phyloP scores from a whole-genome alignment of 2,113 vertebrate species.

The Monopterus albus region DNA sequence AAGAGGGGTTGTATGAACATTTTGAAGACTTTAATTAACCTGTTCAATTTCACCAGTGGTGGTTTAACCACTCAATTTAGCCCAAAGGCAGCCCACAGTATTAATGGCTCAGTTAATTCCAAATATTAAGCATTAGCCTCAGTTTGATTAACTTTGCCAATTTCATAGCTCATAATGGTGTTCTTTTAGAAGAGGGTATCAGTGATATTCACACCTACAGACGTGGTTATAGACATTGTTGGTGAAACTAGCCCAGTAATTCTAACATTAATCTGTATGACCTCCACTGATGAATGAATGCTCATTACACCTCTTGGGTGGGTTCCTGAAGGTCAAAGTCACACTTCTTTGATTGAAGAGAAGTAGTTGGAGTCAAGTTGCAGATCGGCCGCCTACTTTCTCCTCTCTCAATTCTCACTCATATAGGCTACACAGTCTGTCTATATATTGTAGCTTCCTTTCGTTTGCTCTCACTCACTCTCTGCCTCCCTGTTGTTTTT shows the following conservation, averaged over 20 bases:
- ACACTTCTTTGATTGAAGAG: conserved; percentile 30
- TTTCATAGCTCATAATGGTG: conserved; percentile 69
- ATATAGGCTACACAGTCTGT: conserved; percentile 39
- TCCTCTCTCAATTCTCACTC: conserved; percentile 44
- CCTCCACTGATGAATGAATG: conserved; percentile 47
- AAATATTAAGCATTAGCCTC: conserved; percentile 73
- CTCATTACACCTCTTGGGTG: conserved; percentile 49
- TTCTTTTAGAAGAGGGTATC: conserved; percentile 52
- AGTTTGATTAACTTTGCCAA: conserved; percentile 76
- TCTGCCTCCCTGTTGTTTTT: conserved; percentile 70
- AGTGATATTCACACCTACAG: conserved; percentile 57
- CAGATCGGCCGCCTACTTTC: conserved; percentile 36
- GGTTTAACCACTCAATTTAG: conserved; percentile 72
- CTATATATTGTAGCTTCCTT: conserved; percentile 52
- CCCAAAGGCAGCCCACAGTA: conserved; percentile 50
- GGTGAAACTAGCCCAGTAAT: conserved; percentile 42
- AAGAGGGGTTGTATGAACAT: conserved; percentile 51
- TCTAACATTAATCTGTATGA: conserved; percentile 52
- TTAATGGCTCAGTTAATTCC: conserved; percentile 73
- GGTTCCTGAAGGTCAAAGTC: conserved; percentile 60
- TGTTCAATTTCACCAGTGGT: conserved; percentile 74
- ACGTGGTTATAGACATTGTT: conserved; percentile 12
- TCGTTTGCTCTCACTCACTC: conserved; percentile 60
- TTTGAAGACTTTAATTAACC: conserved; percentile 80
- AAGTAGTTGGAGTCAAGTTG: conserved; percentile 11